Conservation (phyloP, 2,888 invertebrate genomes). For the Altica lythri region DNA sequence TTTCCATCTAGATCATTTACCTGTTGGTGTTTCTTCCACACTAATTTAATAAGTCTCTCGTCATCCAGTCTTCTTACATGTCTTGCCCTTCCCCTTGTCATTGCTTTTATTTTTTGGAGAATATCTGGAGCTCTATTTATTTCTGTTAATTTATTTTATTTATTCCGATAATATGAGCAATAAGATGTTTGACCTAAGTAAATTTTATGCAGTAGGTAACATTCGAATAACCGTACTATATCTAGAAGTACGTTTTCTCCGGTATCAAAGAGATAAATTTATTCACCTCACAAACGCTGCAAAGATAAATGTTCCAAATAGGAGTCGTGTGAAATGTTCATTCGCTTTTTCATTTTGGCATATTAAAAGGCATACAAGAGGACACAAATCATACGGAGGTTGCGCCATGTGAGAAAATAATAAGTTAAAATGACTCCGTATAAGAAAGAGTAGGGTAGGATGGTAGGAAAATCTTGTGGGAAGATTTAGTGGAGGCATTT, state of each 20-base stretch:
- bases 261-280: constrained; percentile 32
- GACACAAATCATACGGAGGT: constrained; percentile 43
- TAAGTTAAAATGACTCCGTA: constrained; percentile 31
- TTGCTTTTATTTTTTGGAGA: no score
- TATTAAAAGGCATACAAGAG: constrained; percentile 48
- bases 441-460: constrained; percentile 12
- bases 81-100: no score
- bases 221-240: constrained; percentile 9
- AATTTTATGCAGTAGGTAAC: no score
- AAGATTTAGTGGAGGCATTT: constrained; percentile 23
- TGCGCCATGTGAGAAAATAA: constrained; percentile 32
- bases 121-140: no score
- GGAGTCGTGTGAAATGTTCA: constrained; percentile 42
- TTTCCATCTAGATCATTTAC: no score
- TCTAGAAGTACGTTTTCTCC: not conserved
- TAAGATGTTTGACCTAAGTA: no score
- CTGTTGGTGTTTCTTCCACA: no score
- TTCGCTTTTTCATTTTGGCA: constrained; percentile 46
- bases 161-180: no score
- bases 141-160: no score
- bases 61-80: no score
- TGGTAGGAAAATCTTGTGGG: constrained; percentile 7
- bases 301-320: constrained; percentile 40
- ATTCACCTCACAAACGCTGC: constrained; percentile 39
- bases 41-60: no score